A percentile compares a stretch with the other conserved stretches of the same genome.
Evolutionary conservation across 2,113 vertebrate species (phyloP).

Genomic region (Pterophyllum scalare): DNA sequence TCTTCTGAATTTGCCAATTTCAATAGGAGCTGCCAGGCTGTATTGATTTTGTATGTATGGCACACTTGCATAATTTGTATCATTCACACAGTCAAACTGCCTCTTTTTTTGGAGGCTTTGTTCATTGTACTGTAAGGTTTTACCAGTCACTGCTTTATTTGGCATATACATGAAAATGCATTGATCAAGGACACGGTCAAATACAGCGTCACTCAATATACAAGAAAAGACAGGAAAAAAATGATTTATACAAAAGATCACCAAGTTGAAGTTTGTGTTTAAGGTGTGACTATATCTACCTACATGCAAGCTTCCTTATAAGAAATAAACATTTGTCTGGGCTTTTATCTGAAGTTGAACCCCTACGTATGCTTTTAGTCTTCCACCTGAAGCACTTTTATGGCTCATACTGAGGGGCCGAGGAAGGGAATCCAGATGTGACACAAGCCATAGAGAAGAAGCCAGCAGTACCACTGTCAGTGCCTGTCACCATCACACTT

Average conservation of each 20-base stretch:
- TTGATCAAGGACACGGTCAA: not conserved
- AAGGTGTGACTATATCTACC: not conserved
- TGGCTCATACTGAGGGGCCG: constrained; percentile 30
- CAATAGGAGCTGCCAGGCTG: constrained; percentile 29
- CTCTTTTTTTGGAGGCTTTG: constrained; percentile 1
- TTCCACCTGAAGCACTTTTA: constrained; percentile 55
- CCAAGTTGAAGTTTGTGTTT: not conserved
- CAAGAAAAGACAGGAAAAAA: not conserved
- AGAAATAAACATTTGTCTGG: constrained; percentile 13
- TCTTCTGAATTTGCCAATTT: constrained; percentile 58
- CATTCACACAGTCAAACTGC: constrained; percentile 29
- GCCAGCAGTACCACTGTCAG: constrained; percentile 59
- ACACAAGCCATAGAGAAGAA: constrained; percentile 48
- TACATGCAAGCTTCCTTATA: not conserved
- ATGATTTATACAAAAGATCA: not conserved
- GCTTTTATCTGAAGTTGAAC: constrained; percentile 32
- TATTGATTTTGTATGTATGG: constrained; percentile 36
- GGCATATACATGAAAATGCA: constrained; percentile 17
- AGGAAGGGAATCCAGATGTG: constrained; percentile 69
- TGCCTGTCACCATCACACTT: constrained; percentile 57
- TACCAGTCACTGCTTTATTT: not conserved
- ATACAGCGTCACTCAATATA: not conserved
- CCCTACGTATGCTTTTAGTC: constrained; percentile 58
- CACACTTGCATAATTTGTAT: constrained; percentile 53
- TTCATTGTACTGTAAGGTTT: not conserved